phyloP scores from a whole-genome alignment of 1,140 invertebrate genomes.

The Euborellia annulipes region DNA sequence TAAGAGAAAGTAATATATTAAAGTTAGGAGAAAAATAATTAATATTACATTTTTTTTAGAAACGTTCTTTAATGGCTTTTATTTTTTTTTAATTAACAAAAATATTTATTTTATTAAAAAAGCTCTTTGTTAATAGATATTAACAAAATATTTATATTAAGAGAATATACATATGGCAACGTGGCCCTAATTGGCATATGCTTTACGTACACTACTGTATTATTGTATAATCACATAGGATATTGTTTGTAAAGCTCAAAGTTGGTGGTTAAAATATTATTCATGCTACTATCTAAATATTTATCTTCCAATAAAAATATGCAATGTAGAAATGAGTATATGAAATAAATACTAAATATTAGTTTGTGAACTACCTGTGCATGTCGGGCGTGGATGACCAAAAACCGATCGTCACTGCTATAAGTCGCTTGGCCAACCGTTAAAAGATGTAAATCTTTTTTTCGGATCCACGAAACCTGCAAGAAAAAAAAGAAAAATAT shows the following conservation, averaged over 20 bases:
- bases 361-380: constrained; percentile 44
- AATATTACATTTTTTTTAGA: too few relatives aligned
- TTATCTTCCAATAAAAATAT: not conserved
- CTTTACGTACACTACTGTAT: too few relatives aligned
- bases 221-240: not conserved
- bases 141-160: too few relatives aligned
- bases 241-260: not conserved
- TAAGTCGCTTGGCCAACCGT: constrained; percentile 70
- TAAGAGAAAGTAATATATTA: too few relatives aligned
- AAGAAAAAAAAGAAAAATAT: constrained; percentile 13
- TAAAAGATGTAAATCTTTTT: constrained; percentile 63
- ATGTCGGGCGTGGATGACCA: constrained; percentile 66
- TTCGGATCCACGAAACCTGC: constrained; percentile 68
- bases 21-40: too few relatives aligned
- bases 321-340: not conserved
- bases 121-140: too few relatives aligned
- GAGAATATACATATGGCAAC: too few relatives aligned
- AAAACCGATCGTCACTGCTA: constrained; percentile 72
- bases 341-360: constrained; percentile 4
- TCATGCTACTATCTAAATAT: not conserved
- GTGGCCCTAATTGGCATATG: too few relatives aligned
- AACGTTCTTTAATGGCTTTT: too few relatives aligned
- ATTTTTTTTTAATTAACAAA: too few relatives aligned
- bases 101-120: too few relatives aligned
- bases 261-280: not conserved